These are phyloP conservation scores for Monochamus alternatus DNA, from an alignment of 2,888 invertebrate species.

Conservation along the genomic window DNA sequence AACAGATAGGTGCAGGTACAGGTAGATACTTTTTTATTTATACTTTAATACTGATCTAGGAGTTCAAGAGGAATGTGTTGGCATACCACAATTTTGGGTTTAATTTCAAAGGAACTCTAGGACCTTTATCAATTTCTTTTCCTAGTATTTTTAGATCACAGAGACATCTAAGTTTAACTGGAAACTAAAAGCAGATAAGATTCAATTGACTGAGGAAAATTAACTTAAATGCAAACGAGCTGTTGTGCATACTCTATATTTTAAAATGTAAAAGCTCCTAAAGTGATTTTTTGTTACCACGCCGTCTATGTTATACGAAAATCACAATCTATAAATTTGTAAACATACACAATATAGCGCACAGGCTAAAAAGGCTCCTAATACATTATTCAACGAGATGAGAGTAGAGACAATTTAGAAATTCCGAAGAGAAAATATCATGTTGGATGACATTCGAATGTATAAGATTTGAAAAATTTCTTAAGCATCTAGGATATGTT, in stretches of 20 bases:
- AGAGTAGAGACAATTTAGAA: conserved; percentile 33
- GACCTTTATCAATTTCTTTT: no score
- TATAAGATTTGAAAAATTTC: conserved; percentile 26
- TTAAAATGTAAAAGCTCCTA: conserved; percentile 29
- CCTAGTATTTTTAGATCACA: no score
- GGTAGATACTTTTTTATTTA: no score
- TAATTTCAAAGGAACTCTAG: no score
- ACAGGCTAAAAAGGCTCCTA: conserved; percentile 8
- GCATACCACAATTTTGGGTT: no score
- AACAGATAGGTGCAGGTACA: no score
- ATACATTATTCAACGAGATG: conserved; percentile 36
- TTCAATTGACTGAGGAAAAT: no score
- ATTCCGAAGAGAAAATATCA: conserved; percentile 16
- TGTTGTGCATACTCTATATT: neutral
- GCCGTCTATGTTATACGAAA: conserved; percentile 20
- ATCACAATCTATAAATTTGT: conserved; percentile 32
- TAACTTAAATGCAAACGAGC: no score
- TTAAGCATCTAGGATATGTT: neutral
- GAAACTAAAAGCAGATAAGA: no score
- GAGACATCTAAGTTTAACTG: no score
- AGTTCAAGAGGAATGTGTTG: no score
- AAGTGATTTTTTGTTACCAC: conserved; percentile 17
- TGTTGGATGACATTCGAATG: conserved; percentile 6
- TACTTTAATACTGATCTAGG: no score
- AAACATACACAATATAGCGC: conserved; percentile 17